These are phyloP conservation scores for Telmatochromis sp. DNA, from an alignment of 2,113 vertebrate genomes.

Conservation along the genomic window DNA sequence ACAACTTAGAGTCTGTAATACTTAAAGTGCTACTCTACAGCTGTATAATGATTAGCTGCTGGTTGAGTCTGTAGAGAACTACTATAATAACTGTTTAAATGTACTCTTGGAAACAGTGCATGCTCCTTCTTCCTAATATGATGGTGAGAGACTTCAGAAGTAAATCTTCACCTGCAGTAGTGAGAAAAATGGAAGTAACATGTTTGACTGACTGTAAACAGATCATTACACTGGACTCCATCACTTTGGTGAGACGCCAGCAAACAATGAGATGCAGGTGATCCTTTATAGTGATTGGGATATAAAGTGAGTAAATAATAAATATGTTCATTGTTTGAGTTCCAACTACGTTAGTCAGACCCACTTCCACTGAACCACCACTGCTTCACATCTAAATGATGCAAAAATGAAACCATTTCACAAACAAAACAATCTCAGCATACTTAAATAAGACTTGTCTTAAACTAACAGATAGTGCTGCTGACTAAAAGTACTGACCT, in stretches of 20 bases:
- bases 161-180: neutral
- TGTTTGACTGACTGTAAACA: neutral
- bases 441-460: neutral
- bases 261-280: neutral
- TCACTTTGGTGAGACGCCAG: neutral
- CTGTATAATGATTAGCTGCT: neutral
- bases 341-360: neutral
- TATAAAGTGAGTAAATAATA: neutral
- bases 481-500: neutral
- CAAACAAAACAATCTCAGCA: neutral
- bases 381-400: neutral
- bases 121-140: neutral
- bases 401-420: neutral
- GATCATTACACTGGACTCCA: neutral
- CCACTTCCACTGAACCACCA: neutral
- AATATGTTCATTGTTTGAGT: neutral
- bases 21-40: constrained; percentile 14
- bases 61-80: neutral
- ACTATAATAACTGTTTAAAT: neutral
- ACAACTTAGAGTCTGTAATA: neutral
- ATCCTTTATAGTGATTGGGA: neutral
- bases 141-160: neutral
- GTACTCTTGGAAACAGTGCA: neutral
- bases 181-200: neutral
- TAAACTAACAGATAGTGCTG: neutral